These are phyloP conservation scores for Onychostoma macrolepis DNA, from an alignment of 2,113 vertebrate species.

Conservation along the genomic window DNA sequence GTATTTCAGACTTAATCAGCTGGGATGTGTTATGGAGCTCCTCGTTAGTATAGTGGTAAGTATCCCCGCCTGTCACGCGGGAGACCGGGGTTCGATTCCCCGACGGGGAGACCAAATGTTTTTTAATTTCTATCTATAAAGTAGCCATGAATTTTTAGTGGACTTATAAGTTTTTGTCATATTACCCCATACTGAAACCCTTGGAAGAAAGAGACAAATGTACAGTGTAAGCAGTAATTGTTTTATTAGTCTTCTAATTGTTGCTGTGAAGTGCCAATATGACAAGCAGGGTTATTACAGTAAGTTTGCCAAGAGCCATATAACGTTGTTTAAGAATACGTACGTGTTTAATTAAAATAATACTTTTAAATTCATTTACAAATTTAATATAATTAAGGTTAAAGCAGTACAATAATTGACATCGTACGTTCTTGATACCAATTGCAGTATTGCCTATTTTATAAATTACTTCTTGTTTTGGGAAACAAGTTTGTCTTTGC, in stretches of 20 bases:
- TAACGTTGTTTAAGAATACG: not conserved
- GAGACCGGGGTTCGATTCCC: not conserved
- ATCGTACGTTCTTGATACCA: not conserved
- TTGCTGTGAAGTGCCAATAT: not conserved
- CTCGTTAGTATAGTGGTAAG: not conserved
- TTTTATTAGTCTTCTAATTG: conserved; percentile 15
- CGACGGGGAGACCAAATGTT: not conserved
- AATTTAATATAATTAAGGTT: not conserved
- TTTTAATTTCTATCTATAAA: not conserved
- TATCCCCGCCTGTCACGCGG: not conserved
- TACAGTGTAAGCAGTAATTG: not conserved
- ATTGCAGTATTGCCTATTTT: not conserved
- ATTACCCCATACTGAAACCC: not conserved
- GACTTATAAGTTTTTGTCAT: not conserved
- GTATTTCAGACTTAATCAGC: not conserved
- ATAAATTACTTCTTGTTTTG: not conserved
- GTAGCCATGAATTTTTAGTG: not conserved
- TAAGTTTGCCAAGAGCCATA: not conserved
- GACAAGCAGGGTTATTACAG: not conserved
- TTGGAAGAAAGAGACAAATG: not conserved
- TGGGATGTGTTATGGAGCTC: rapidly evolving
- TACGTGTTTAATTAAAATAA: not conserved
- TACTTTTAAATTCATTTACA: not conserved
- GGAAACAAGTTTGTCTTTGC: not conserved
- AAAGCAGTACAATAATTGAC: not conserved